Base-by-base conservation (phyloP, 1,140 invertebrate species). In the Potamilus streckersoni region DNA sequence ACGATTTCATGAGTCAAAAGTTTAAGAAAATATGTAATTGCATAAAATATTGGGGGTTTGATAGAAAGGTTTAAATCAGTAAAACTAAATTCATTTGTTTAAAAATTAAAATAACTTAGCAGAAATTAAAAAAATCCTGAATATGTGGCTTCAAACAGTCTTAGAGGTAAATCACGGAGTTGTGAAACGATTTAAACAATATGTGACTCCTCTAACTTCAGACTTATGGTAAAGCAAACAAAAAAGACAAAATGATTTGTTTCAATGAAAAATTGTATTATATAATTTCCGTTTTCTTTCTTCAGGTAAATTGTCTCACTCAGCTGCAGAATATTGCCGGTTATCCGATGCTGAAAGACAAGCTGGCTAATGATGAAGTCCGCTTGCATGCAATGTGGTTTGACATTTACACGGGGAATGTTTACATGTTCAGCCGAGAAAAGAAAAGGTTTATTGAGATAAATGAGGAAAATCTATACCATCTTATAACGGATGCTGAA, bases 381-480 rank as follows among this genome's bases (percentile, higher is more conserved):
- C 95, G 97, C 84, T 94, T 97, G 79, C 96, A 98, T 86, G 96
- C 97, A 0, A 90, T 98, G 6, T 99, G 97, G 97, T 98, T 98
- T 88, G 97, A 99, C 89, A 97, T 98, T 85, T 97, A 97, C 84
- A 97, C 96, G 0, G 97, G 97, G 5, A 96, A 98, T 90, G 96
- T 98, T 84, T 97, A 96, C 88, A 76, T 88, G 79, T 98, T 98
- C 84, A 97, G 96, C 85, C 92, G 95, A 78, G 93, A 93, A 60
- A 93, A 93, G 49, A 97, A 97, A 89, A 89, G 91, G 80, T 97
- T 97, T 90, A 92, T 97, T 15, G 91, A 96, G 83, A 94, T 97
- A 57, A 95, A 96, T 86, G 96, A 97, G 90, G 87, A 92, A 8
- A 95, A 23, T 56, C 65, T 69, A 19, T 73, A 67, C 20, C 17